A percentile compares a stretch with the other conserved stretches of the same genome.
Conservation (phyloP, 1,140 invertebrate genomes). For the Achatina immaculata region DNA sequence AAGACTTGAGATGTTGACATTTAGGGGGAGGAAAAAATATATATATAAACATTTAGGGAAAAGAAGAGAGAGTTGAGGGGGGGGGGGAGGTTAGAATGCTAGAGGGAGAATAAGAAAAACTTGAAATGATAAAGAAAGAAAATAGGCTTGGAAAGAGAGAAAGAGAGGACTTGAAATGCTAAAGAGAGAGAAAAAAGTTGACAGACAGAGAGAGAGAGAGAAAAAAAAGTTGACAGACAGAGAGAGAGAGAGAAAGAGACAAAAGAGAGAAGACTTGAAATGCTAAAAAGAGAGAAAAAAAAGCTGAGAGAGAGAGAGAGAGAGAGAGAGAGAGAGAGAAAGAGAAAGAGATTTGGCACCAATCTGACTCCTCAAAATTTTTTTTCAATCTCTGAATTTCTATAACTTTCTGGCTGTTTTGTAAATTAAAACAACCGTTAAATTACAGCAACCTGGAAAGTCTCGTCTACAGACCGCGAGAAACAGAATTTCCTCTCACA, state of each 20-base stretch:
- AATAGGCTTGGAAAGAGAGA: constrained; percentile 12
- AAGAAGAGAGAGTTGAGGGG: background rate
- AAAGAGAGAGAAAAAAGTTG: background rate
- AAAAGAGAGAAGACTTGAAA: background rate
- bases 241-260: constrained; percentile 1
- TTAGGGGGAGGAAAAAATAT: too few species aligned
- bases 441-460: too few species aligned
- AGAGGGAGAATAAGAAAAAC: background rate
- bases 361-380: too few species aligned
- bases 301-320: background rate
- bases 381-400: too few species aligned
- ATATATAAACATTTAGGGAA: too few species aligned
- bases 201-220: background rate
- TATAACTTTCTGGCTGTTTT: too few species aligned
- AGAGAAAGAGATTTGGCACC: background rate
- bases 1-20: background rate
- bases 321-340: constrained; percentile 6
- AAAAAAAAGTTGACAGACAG: background rate
- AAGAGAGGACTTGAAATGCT: background rate
- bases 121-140: background rate
- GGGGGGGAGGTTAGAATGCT: background rate
- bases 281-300: background rate
- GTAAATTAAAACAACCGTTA: too few species aligned
- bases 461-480: too few species aligned
- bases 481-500: too few species aligned